Evolutionary conservation across 2,888 invertebrate genomes (phyloP).

Genomic region (Linnaemya tessellans): DNA sequence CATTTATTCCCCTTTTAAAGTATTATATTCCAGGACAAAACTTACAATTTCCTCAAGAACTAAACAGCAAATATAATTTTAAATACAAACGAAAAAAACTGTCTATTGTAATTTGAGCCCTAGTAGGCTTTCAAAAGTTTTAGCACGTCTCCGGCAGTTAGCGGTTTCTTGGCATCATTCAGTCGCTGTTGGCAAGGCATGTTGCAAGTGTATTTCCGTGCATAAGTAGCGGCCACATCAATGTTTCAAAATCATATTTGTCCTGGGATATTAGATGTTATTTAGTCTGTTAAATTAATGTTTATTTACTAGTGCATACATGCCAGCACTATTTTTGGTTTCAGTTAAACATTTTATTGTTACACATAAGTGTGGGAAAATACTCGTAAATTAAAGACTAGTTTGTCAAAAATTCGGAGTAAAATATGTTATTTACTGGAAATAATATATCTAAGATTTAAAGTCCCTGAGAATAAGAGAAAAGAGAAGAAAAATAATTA

Average conservation of each 20-base stretch:
- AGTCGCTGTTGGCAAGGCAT: constrained; percentile 7
- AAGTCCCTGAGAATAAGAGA: too few species aligned
- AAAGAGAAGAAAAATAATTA: too few species aligned
- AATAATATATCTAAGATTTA: neutral
- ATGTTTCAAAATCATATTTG: constrained; percentile 57
- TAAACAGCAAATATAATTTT: neutral
- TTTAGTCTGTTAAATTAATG: constrained; percentile 57
- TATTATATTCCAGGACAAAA: constrained; percentile 32
- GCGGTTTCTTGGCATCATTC: constrained; percentile 16
- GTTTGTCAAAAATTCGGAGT: neutral
- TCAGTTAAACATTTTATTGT: constrained; percentile 3
- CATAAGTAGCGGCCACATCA: constrained; percentile 22
- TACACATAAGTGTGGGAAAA: neutral
- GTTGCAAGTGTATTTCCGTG: constrained; percentile 14
- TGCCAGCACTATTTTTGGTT: neutral
- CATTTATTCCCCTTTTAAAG: constrained; percentile 37
- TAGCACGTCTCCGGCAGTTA: constrained; percentile 58
- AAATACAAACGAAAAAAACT: neutral
- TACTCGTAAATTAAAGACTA: too few species aligned
- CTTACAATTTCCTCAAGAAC: neutral
- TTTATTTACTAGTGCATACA: neutral
- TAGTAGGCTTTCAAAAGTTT: constrained; percentile 62
- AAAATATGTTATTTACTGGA: too few species aligned
- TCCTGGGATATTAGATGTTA: constrained; percentile 64
- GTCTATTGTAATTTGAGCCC: constrained; percentile 40